These are phyloP conservation scores for Vulpes vulpes DNA, from an alignment of 2,113 vertebrate species.

Conservation along the genomic window DNA sequence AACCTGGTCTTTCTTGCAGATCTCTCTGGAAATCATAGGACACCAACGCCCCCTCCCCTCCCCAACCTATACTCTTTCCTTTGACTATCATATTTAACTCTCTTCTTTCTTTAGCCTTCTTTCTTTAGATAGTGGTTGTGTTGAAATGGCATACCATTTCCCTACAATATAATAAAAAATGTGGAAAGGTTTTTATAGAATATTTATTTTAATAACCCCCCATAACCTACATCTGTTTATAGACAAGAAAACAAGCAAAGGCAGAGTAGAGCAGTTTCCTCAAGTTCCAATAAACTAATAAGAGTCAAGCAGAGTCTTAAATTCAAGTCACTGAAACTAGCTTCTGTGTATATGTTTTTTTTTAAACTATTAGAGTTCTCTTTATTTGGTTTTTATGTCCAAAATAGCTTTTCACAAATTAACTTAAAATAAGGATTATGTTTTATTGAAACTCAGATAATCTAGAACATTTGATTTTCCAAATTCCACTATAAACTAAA, in stretches of 20 bases:
- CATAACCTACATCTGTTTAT: neutral
- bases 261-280: neutral
- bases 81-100: slow-evolving; percentile 23
- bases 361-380: slow-evolving; percentile 10
- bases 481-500: slow-evolving; percentile 53
- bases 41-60: rapidly evolving
- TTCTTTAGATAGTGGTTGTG: neutral
- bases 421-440: neutral
- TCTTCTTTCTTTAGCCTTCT: neutral
- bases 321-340: neutral
- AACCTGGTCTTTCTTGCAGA: neutral
- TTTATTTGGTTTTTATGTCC: neutral
- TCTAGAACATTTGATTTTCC: slow-evolving; percentile 59
- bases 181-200: neutral
- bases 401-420: slow-evolving; percentile 41
- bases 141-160: neutral
- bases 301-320: neutral
- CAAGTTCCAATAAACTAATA: neutral
- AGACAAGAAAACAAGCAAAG: neutral
- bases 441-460: slow-evolving; percentile 47
- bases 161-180: neutral
- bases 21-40: neutral
- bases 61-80: neutral
- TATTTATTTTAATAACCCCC: neutral
- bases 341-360: neutral